Percentiles rank a stretch among this genome's conserved stretches.
Evolutionary conservation across 2,888 invertebrate species (phyloP).

Genomic region (Oligia strigilis): DNA sequence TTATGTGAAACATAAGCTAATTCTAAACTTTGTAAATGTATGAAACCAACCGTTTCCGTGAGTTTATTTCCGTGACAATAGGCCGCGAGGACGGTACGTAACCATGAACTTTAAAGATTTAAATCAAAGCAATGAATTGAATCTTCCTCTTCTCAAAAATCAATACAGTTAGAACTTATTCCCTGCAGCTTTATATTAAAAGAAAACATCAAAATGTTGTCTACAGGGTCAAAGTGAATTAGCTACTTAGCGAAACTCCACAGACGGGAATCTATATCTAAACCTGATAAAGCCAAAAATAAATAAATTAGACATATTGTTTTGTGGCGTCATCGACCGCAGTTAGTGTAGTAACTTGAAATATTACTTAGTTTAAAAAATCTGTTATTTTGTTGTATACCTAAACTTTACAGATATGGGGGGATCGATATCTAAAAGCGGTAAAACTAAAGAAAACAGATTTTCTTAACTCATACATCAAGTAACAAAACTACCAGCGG

Average conservation of each 20-base stretch:
- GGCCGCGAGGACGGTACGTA: background rate
- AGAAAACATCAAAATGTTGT: background rate
- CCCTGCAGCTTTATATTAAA: background rate
- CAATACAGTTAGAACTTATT: background rate
- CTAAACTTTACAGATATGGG: too few species aligned
- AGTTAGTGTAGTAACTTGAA: too few species aligned
- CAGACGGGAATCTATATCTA: background rate
- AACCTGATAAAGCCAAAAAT: too few species aligned
- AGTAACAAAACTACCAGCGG: background rate
- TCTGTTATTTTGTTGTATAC: too few species aligned
- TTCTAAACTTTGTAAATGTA: background rate
- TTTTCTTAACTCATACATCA: too few species aligned
- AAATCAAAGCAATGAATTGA: background rate
- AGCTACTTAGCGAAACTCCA: background rate
- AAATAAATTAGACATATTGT: too few species aligned
- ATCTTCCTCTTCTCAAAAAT: background rate
- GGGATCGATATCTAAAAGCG: too few species aligned
- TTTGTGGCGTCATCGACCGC: too few species aligned
- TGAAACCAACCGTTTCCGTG: background rate
- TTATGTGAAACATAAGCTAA: background rate
- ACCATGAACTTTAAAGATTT: constrained; percentile 1
- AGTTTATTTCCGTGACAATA: background rate
- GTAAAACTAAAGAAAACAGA: too few species aligned
- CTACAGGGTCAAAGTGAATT: too few species aligned
- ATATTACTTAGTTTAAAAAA: too few species aligned